Evolutionary conservation across 2,888 invertebrate species (phyloP).

Genomic region (Nineta flava): DNA sequence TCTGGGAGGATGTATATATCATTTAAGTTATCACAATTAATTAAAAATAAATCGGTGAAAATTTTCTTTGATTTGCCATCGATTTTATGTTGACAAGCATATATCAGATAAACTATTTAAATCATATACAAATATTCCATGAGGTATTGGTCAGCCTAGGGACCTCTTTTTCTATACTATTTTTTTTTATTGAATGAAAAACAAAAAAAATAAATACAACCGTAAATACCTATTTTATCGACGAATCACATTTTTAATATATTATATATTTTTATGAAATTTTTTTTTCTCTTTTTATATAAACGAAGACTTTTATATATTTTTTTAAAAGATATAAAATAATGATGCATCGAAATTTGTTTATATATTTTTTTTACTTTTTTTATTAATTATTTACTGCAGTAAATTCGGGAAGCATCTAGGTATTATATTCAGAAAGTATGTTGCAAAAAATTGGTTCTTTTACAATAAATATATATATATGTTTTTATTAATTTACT

Average conservation of each 20-base stretch:
- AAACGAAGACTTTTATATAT: neutral
- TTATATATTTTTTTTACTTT: too few species aligned
- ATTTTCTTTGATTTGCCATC: too few species aligned
- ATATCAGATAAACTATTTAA: too few species aligned
- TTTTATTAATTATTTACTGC: neutral
- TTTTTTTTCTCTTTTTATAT: neutral
- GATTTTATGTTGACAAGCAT: too few species aligned
- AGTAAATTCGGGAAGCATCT: conserved; percentile 4
- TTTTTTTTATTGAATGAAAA: too few species aligned
- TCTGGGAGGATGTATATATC: too few species aligned
- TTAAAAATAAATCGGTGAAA: too few species aligned
- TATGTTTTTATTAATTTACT: neutral
- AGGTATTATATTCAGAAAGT: neutral
- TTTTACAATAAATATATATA: conserved; percentile 3
- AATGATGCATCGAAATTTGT: neutral
- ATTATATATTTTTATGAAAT: neutral
- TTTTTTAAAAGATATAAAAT: neutral
- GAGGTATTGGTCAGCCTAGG: too few species aligned
- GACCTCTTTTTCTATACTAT: too few species aligned
- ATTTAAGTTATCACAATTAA: too few species aligned
- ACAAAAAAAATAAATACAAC: too few species aligned
- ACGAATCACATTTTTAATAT: neutral
- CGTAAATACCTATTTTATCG: neutral
- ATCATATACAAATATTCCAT: too few species aligned
- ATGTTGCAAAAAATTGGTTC: conserved; percentile 3